Evolutionary conservation across 2,797 vertebrate species (phyloP).

Genomic region (Bradypus variegatus): DNA sequence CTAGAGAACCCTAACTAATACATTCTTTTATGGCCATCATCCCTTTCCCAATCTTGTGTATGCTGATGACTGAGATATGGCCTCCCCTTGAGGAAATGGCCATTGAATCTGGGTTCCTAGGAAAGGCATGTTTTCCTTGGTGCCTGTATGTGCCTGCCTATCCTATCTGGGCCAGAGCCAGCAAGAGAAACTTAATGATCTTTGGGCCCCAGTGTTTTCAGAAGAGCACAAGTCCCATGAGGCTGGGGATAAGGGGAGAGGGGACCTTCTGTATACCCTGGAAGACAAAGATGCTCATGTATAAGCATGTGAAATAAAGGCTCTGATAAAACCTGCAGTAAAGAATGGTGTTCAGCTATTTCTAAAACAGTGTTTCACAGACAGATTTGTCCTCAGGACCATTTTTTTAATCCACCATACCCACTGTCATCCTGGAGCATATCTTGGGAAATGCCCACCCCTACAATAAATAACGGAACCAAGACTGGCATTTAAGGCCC

Average conservation of each 20-base stretch:
- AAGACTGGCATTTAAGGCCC: background rate
- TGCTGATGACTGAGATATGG: background rate
- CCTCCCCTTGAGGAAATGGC: background rate
- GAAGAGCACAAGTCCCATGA: background rate
- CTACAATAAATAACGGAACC: background rate
- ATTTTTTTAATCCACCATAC: background rate
- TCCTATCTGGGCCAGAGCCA: background rate
- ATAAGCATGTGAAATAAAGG: background rate
- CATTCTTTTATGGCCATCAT: background rate
- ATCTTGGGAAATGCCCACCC: background rate
- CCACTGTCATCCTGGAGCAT: background rate
- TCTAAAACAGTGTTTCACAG: background rate
- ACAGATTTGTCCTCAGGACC: background rate
- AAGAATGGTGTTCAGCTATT: background rate
- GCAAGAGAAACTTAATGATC: background rate
- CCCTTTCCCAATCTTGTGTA: background rate
- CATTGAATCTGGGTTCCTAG: slow-evolving; percentile 21
- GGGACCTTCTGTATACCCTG: background rate
- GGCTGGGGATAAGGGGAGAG: background rate
- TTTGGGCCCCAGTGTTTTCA: background rate
- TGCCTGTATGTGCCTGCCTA: background rate
- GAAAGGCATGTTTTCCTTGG: background rate
- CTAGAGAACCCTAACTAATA: no score
- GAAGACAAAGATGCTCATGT: slow-evolving; percentile 5
- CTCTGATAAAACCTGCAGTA: background rate